phyloP scores from a whole-genome alignment of 2,113 vertebrate genomes.

The Lichenostomus cassidix region DNA sequence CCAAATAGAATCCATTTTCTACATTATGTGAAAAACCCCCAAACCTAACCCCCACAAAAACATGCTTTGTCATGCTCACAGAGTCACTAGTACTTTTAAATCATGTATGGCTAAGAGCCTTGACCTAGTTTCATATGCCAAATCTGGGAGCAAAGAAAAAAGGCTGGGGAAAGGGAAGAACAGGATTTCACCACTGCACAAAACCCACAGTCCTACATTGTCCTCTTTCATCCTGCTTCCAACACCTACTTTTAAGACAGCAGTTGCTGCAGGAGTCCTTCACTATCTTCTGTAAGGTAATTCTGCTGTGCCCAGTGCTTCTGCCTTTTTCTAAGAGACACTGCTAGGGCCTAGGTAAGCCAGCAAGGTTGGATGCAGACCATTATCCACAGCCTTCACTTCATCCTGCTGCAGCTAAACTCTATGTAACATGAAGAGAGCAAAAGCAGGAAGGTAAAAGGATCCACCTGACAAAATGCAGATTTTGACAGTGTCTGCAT shows the following conservation, averaged over 20 bases:
- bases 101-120: neutral
- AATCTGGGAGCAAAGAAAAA: neutral
- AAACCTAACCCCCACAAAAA: rapidly evolving
- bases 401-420: neutral
- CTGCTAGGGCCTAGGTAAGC: neutral
- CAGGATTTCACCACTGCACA: neutral
- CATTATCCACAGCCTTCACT: neutral
- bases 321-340: neutral
- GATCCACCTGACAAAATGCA: rapidly evolving
- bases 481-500: neutral
- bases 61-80: neutral
- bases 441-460: neutral
- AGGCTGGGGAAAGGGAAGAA: neutral
- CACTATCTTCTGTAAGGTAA: neutral
- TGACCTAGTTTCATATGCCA: neutral
- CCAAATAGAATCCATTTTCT: neutral
- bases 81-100: neutral
- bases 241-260: neutral
- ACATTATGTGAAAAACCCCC: neutral
- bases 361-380: neutral
- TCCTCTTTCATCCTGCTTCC: neutral
- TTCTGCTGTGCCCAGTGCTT: neutral
- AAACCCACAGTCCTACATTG: neutral
- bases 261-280: neutral
- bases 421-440: neutral